Evolutionary conservation across 2,113 vertebrate species (phyloP).

Genomic region (Maccullochella peelii): DNA sequence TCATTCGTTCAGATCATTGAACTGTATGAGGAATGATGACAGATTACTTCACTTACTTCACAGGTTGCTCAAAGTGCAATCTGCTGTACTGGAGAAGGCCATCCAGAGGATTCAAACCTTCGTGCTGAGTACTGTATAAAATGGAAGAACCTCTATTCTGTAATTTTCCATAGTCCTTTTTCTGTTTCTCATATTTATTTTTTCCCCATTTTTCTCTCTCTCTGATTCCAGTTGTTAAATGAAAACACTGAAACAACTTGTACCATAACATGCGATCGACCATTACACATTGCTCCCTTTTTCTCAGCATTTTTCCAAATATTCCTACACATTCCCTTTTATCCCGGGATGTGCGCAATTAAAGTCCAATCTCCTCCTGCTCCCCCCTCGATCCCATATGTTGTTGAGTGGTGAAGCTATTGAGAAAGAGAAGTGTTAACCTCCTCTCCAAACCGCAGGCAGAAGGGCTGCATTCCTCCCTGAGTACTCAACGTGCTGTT

Average conservation of each 20-base stretch:
- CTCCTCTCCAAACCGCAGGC: slow-evolving; percentile 82
- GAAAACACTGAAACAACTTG: slow-evolving; percentile 57
- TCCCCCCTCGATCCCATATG: slow-evolving; percentile 71
- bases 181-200: slow-evolving; percentile 34
- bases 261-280: slow-evolving; percentile 53
- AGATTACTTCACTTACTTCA: slow-evolving; percentile 35
- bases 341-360: slow-evolving; percentile 77
- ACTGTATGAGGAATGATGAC: slow-evolving; percentile 46
- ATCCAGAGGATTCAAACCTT: slow-evolving; percentile 8
- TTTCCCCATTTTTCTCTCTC: not conserved
- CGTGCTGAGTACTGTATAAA: not conserved
- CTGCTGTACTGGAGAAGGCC: slow-evolving; percentile 1
- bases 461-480: slow-evolving; percentile 83
- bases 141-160: not conserved
- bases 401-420: slow-evolving; percentile 77
- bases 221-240: slow-evolving; percentile 47
- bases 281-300: slow-evolving; percentile 34
- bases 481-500: slow-evolving; percentile 82
- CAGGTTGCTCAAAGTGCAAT: slow-evolving; percentile 34
- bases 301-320: slow-evolving; percentile 46
- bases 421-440: slow-evolving; percentile 83
- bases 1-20: slow-evolving; percentile 17
- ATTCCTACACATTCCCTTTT: slow-evolving; percentile 64
- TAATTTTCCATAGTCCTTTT: slow-evolving; percentile 49
- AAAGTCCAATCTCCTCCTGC: slow-evolving; percentile 71